A percentile compares a stretch with the other conserved stretches of the same genome.
Evolutionary conservation across 2,797 vertebrate species (phyloP).

Genomic region (Coranthus polyacanthus): DNA sequence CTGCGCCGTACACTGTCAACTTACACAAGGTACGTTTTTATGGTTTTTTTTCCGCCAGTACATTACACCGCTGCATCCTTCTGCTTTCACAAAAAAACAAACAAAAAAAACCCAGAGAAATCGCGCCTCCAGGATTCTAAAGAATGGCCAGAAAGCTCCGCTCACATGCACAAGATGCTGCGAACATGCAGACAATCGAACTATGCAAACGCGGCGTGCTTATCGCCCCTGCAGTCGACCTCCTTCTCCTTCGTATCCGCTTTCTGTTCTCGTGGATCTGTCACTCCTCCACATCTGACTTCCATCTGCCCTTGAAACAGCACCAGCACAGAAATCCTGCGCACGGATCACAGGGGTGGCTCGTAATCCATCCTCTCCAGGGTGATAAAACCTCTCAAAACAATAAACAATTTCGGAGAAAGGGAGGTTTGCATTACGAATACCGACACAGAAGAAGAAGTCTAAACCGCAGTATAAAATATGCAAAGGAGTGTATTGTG

Average conservation of each 20-base stretch:
- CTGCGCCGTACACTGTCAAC: conserved; percentile 94
- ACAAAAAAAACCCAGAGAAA: not conserved
- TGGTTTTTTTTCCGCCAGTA: no score
- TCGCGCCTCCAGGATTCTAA: not conserved
- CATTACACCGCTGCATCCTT: no score
- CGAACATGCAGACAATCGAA: not conserved
- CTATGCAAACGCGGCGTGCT: not conserved
- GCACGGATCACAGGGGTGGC: not conserved
- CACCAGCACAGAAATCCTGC: not conserved
- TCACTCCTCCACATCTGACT: not conserved
- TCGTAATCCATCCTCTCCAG: not conserved
- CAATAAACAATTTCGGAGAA: no score
- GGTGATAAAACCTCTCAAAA: not conserved
- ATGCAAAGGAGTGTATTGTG: no score
- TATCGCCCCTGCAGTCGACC: not conserved
- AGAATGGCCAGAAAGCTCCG: not conserved
- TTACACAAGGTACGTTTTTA: conserved; percentile 89
- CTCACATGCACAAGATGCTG: not conserved
- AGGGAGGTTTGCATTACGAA: no score
- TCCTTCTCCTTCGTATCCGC: not conserved
- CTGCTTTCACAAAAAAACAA: no score
- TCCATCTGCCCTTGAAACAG: conserved; percentile 22
- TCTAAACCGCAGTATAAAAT: no score
- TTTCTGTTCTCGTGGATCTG: conserved; percentile 3
- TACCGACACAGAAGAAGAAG: no score